These are phyloP conservation scores for Frankliniella intonsa DNA, from an alignment of 2,888 invertebrate genomes.

Conservation along the genomic window DNA sequence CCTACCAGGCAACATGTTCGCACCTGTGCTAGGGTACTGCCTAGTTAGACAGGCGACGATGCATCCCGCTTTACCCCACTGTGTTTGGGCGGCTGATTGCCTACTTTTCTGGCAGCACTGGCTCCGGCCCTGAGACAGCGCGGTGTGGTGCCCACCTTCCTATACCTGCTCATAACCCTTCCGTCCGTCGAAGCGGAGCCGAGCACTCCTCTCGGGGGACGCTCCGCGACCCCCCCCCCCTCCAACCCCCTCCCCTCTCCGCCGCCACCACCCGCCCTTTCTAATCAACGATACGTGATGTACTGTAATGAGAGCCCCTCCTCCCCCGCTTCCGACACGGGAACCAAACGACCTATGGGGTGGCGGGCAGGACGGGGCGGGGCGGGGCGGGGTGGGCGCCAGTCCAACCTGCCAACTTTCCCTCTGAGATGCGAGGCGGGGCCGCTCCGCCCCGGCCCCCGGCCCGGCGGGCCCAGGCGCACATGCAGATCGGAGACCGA, in stretches of 20 bases:
- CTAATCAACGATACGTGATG: constrained; percentile 26
- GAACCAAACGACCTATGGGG: background rate
- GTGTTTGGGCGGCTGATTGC: too few relatives aligned
- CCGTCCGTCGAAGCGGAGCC: background rate
- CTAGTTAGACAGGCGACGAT: too few relatives aligned
- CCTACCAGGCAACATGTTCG: too few relatives aligned
- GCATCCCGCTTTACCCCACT: too few relatives aligned
- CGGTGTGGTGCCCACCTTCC: too few relatives aligned
- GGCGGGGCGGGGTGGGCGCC: background rate
- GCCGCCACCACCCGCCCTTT: background rate
- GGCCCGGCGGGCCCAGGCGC: background rate
- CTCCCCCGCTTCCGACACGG: background rate
- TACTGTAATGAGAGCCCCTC: constrained; percentile 5
- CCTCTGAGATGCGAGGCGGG: background rate
- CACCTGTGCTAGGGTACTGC: too few relatives aligned
- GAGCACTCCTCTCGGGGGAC: background rate
- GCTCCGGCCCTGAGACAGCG: too few relatives aligned
- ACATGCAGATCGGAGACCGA: background rate
- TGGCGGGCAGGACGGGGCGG: background rate
- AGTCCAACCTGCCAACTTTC: constrained; percentile 8
- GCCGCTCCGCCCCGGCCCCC: background rate
- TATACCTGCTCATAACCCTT: background rate
- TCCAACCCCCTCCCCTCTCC: background rate
- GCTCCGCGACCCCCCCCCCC: background rate
- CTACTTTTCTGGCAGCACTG: too few relatives aligned